These are phyloP conservation scores for Henricia sp. DNA, from an alignment of 53 echinoderm and acorn worm genomes.

Conservation along the genomic window DNA sequence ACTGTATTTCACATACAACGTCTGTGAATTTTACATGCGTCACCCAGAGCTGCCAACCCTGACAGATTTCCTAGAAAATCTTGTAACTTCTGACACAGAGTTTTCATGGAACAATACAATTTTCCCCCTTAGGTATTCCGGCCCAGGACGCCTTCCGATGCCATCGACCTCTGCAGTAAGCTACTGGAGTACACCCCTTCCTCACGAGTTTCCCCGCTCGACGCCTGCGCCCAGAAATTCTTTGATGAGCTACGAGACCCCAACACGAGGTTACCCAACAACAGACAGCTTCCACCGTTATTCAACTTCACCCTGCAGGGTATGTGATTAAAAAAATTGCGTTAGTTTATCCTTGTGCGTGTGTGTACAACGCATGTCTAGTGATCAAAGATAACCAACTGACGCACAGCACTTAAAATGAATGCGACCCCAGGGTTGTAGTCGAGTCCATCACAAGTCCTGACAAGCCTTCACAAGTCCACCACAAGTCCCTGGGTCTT, in stretches of 20 bases:
- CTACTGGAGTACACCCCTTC: slow-evolving; percentile 98
- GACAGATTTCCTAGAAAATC: too few species aligned
- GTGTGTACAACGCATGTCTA: too few species aligned
- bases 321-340: too few species aligned
- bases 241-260: slow-evolving; percentile 94
- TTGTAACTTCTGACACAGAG: too few species aligned
- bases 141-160: slow-evolving; percentile 92
- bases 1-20: neutral
- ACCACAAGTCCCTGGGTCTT: too few species aligned
- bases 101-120: too few species aligned
- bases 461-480: too few species aligned
- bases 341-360: too few species aligned
- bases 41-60: neutral
- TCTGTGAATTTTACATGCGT: neutral
- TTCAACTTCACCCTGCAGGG: slow-evolving; percentile 97
- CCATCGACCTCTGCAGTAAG: slow-evolving; percentile 90
- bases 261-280: slow-evolving; percentile 87
- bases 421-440: too few species aligned
- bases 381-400: too few species aligned
- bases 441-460: too few species aligned
- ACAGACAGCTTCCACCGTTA: slow-evolving; percentile 85
- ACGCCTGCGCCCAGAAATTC: slow-evolving; percentile 95
- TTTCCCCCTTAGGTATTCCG: slow-evolving; percentile 81
- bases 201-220: slow-evolving; percentile 88
- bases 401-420: too few species aligned